Conservation (phyloP, 2,888 invertebrate genomes). For the Microctonus aethiopoides region DNA sequence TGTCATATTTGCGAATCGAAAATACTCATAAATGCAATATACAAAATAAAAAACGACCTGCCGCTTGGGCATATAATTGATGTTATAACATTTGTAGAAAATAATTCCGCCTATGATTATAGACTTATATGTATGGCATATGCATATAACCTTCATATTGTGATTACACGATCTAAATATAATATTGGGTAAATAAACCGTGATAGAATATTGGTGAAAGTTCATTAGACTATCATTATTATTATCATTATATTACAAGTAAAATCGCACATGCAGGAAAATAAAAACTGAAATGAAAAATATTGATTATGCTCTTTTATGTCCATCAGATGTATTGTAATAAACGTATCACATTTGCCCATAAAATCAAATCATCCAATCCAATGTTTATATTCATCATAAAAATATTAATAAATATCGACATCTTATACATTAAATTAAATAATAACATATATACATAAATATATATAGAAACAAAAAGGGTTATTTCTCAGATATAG, state of each 20-base stretch:
- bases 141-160: background rate
- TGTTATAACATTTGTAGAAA: background rate
- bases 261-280: background rate
- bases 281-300: background rate
- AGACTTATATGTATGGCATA: background rate
- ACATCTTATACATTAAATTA: no score
- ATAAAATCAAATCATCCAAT: background rate
- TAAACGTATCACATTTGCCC: no score
- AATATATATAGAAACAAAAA: no score
- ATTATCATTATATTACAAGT: background rate
- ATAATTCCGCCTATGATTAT: background rate
- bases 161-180: background rate
- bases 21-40: background rate
- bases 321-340: background rate
- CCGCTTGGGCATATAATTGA: no score
- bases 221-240: background rate
- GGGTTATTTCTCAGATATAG: no score
- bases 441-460: no score
- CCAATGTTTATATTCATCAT: no score
- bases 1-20: background rate
- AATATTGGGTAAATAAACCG: background rate
- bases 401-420: no score
- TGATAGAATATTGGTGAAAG: background rate
- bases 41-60: background rate
- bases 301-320: background rate